Evolutionary conservation across 2,888 invertebrate species (phyloP).

Genomic region (Macaria liturata): DNA sequence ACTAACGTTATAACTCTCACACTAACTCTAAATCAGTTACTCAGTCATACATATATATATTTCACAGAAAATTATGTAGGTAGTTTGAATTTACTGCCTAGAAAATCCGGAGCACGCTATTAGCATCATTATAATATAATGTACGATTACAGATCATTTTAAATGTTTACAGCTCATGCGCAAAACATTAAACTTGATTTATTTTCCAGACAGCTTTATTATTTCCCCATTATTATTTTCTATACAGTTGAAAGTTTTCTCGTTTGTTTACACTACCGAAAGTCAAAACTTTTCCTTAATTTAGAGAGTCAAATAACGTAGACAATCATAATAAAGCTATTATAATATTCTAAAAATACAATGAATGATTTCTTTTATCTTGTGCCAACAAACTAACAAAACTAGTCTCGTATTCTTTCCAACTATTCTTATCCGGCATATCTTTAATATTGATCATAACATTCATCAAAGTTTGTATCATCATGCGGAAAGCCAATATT

Average conservation of each 20-base stretch:
- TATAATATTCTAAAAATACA: conserved; percentile 17
- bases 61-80: too few relatives aligned
- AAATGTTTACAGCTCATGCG: conserved; percentile 10
- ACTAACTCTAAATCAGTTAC: too few relatives aligned
- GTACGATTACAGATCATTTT: conserved; percentile 10
- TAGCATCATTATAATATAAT: background rate
- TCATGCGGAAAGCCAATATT: too few relatives aligned
- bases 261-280: background rate
- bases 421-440: conserved; percentile 3
- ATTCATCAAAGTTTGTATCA: too few relatives aligned
- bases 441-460: conserved; percentile 5
- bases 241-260: conserved; percentile 1
- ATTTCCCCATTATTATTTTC: conserved; percentile 2
- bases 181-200: conserved; percentile 12
- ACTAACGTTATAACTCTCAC: too few relatives aligned
- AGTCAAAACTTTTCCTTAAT: background rate
- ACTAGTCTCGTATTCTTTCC: conserved; percentile 4
- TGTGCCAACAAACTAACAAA: conserved; percentile 27
- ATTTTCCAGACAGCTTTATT: conserved; percentile 4
- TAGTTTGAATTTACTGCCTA: too few relatives aligned
- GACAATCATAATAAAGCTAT: conserved; percentile 6
- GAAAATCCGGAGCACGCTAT: too few relatives aligned
- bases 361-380: conserved; percentile 15
- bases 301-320: conserved; percentile 1
- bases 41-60: too few relatives aligned